These are phyloP conservation scores for Acridotheres tristis DNA, from an alignment of 2,797 vertebrate genomes.

Conservation along the genomic window DNA sequence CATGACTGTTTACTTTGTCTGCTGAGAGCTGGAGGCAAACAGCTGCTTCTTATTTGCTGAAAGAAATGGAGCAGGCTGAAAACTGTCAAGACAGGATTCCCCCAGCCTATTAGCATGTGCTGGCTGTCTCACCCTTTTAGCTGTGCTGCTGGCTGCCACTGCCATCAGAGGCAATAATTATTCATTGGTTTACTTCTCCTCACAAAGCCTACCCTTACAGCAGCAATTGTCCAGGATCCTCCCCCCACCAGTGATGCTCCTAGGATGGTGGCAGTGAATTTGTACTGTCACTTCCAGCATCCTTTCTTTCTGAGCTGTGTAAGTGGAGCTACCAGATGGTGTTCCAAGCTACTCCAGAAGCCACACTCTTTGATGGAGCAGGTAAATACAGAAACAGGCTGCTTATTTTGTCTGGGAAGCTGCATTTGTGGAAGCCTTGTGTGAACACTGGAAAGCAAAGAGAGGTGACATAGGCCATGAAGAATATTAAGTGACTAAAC, in stretches of 20 bases:
- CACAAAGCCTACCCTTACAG: neutral
- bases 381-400: neutral
- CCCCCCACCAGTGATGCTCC: neutral
- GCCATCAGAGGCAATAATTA: slow-evolving; percentile 8
- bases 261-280: neutral
- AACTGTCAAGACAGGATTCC: slow-evolving; percentile 45
- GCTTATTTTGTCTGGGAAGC: neutral
- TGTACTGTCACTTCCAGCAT: neutral
- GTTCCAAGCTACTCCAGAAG: neutral
- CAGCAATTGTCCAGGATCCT: neutral
- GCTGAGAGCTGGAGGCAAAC: slow-evolving; percentile 38
- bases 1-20: slow-evolving; percentile 48
- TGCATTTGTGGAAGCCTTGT: neutral
- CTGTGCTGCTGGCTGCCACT: neutral
- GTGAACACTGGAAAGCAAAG: neutral
- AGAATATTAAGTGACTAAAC: neutral
- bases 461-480: neutral
- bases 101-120: neutral
- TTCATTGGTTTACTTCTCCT: slow-evolving; percentile 40
- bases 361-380: neutral
- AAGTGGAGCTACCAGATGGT: neutral
- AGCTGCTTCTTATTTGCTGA: slow-evolving; percentile 55
- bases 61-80: slow-evolving; percentile 45
- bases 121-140: neutral
- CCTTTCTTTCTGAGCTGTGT: neutral